Percentiles rank a stretch among this genome's conserved stretches.
These are phyloP conservation scores for human DNA, from an alignment of 2,113 vertebrate species.

Conservation along the genomic window GRCh38 chr21:42453001-42453500, in stretches of 20 bases:
- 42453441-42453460: too few relatives aligned
- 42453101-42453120: neutral
- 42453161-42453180: neutral
- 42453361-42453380: neutral
- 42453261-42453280: neutral
- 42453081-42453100: too few relatives aligned
- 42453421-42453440: too few relatives aligned
- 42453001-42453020: neutral
- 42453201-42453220: neutral
- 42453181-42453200: neutral
- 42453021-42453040: rapidly evolving
- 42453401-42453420: too few relatives aligned
- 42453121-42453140: neutral
- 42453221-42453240: neutral
- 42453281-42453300: neutral
- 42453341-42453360: rapidly evolving
- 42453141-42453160: neutral
- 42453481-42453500: too few relatives aligned
- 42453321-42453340: neutral
- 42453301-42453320: neutral
- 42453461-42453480: too few relatives aligned
- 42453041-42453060: rapidly evolving
- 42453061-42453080: neutral
- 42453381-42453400: too few relatives aligned
- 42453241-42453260: neutral